Conservation (phyloP, 2,888 invertebrate species). For the Perizoma affinitatum region DNA sequence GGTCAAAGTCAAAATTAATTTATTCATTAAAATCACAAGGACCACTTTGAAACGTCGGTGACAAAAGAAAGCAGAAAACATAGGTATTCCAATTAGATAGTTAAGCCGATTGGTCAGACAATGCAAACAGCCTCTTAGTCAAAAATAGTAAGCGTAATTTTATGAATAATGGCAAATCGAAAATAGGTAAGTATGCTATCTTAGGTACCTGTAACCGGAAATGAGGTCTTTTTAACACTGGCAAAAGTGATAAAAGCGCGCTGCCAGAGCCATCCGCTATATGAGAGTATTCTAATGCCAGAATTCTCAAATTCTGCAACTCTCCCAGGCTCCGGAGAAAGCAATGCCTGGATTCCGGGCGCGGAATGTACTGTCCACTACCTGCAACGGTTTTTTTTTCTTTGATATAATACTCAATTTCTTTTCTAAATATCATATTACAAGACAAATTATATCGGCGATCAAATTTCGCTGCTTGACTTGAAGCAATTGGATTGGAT, state of each 20-base stretch:
- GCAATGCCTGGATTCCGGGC: slow-evolving; percentile 58
- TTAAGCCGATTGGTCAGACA: no score
- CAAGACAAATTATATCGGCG: not conserved
- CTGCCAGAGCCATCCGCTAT: slow-evolving; percentile 67
- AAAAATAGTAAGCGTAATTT: no score
- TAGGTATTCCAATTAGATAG: no score
- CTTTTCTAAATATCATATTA: not conserved
- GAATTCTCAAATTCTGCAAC: slow-evolving; percentile 58
- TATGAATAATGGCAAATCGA: no score
- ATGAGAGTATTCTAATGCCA: slow-evolving; percentile 70
- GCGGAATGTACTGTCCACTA: slow-evolving; percentile 63
- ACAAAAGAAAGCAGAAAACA: no score
- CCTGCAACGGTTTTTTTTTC: slow-evolving; percentile 45
- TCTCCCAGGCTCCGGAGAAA: slow-evolving; percentile 65
- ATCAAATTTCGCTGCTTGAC: no score
- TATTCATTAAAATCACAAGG: no score
- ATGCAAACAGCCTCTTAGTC: no score
- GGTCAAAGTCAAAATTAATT: no score
- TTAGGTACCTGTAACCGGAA: slow-evolving; percentile 65
- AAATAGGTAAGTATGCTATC: no score
- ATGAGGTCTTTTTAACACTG: slow-evolving; percentile 62
- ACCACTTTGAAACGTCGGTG: no score
- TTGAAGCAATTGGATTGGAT: no score
- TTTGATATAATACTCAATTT: not conserved
- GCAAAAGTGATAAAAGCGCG: slow-evolving; percentile 60